Conservation (phyloP, 64 coral and sea anemone species). For the Montipora efflorescens region DNA sequence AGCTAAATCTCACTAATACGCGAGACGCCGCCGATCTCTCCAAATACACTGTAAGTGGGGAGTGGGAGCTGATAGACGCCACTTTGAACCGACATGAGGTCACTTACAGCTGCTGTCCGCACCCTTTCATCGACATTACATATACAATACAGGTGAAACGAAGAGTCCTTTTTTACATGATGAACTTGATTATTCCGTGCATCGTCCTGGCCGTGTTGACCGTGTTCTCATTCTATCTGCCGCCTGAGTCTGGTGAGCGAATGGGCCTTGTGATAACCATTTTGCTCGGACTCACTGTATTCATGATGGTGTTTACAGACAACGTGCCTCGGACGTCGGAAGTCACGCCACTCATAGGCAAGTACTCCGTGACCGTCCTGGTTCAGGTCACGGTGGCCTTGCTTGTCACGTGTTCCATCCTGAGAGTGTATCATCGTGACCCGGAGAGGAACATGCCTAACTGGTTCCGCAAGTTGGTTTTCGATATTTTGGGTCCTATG, state of each 20-base stretch:
- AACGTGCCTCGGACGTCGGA: constrained; percentile 87
- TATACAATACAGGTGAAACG: constrained; percentile 86
- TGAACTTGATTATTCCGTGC: constrained; percentile 91
- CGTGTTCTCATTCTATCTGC: constrained; percentile 85
- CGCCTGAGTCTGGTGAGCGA: constrained; percentile 88
- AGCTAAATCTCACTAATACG: constrained; percentile 63
- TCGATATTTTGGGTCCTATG: constrained; percentile 75
- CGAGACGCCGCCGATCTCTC: constrained; percentile 61
- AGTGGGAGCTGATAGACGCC: constrained; percentile 81
- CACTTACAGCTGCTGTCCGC: constrained; percentile 78
- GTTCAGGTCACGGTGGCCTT: constrained; percentile 79
- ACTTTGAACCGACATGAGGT: constrained; percentile 52
- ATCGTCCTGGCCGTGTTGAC: constrained; percentile 77
- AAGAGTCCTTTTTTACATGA: constrained; percentile 89
- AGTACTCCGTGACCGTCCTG: constrained; percentile 87
- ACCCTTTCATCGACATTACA: constrained; percentile 85
- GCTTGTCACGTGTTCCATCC: constrained; percentile 75
- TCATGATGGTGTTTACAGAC: constrained; percentile 92
- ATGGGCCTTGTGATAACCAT: constrained; percentile 92
- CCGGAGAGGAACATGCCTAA: constrained; percentile 66
- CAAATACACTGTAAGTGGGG: constrained; percentile 83
- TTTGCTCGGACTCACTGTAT: constrained; percentile 85
- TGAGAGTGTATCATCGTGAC: constrained; percentile 74
- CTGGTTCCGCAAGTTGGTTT: constrained; percentile 72
- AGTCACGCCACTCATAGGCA: constrained; percentile 88